Percentiles rank a stretch among this genome's conserved stretches.
These are phyloP conservation scores for Corythornis madagascariensis DNA, from an alignment of 2,113 vertebrate genomes.

Conservation along the genomic window DNA sequence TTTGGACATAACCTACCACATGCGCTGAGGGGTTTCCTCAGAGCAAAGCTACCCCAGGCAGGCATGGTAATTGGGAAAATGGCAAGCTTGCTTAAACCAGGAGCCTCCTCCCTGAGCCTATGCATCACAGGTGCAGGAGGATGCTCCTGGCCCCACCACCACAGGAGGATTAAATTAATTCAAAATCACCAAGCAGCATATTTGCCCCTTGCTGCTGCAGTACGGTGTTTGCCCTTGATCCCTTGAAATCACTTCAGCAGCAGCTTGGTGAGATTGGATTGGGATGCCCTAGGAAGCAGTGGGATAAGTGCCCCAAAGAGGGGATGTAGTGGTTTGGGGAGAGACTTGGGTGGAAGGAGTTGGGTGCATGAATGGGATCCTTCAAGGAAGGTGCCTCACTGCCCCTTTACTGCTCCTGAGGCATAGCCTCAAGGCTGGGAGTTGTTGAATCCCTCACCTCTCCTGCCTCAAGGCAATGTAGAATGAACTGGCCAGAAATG, in stretches of 20 bases:
- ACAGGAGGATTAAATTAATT: background rate
- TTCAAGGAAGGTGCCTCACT: background rate
- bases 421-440: background rate
- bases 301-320: background rate
- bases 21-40: accelerated
- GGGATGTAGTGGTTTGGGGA: background rate
- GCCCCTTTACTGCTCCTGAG: background rate
- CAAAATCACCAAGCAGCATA: accelerated
- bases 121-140: accelerated
- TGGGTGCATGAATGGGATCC: background rate
- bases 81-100: background rate
- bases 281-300: accelerated
- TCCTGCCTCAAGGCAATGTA: background rate
- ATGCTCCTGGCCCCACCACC: background rate
- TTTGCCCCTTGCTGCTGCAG: background rate
- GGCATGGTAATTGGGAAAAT: accelerated
- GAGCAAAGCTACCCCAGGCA: background rate
- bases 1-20: background rate
- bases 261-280: background rate
- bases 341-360: background rate
- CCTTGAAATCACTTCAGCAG: background rate
- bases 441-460: background rate
- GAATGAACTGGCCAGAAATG: background rate
- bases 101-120: background rate
- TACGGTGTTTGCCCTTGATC: background rate